Base-by-base conservation (phyloP, 1,140 invertebrate genomes). In the Dinothrombium tinctorium region DNA sequence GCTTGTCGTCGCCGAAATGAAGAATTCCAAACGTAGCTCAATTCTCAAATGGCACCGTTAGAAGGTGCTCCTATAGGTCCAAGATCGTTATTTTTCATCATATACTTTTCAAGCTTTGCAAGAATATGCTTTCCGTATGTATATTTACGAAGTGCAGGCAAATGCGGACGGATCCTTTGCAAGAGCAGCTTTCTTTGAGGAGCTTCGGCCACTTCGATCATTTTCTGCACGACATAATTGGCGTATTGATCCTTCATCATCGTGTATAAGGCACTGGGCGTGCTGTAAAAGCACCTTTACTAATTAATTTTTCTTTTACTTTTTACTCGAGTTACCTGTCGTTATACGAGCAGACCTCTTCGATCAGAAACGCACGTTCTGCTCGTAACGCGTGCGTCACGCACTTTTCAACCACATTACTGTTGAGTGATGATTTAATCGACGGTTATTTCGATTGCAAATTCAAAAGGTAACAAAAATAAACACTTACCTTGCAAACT, bases 211-310 rank as follows among this genome's bases (percentile, higher is more conserved):
- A 99, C 87, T 58, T 99, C 94, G 44, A 99, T 90, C 92, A 99
- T 98, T 62, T 96, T 96, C 62, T 99, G 94, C 21, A 99, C 89
- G 43, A 99, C 94, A 62, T 99, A 99, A 64, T 99, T 99, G 39
- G 90, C 94, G 63, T 92, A 99, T 62, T 96, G 70, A 60, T 94
- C 87, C 64, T 94, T 95, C 87, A 95, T 95, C 87, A 95, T 95
- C 6, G 86, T 78, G 59, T 90, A 87, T 47, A 94, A 68, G 45
- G 84, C 80, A 60, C 81, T 87, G 59, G 55, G 53, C n/a, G 8
- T 28, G 26, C n/a, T 7, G 8, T 28, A 28, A 28, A 28, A 9
- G 8, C 8, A 28, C n/a, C 8, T 8, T 28, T n/a, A 1, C 8
- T 28, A 28, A n/a, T 28, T n/a, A 28, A 28, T 28, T 28, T 7